These are phyloP conservation scores for Drosophila sp. DNA, from an alignment of 1,140 invertebrate genomes.

Conservation along the genomic window DNA sequence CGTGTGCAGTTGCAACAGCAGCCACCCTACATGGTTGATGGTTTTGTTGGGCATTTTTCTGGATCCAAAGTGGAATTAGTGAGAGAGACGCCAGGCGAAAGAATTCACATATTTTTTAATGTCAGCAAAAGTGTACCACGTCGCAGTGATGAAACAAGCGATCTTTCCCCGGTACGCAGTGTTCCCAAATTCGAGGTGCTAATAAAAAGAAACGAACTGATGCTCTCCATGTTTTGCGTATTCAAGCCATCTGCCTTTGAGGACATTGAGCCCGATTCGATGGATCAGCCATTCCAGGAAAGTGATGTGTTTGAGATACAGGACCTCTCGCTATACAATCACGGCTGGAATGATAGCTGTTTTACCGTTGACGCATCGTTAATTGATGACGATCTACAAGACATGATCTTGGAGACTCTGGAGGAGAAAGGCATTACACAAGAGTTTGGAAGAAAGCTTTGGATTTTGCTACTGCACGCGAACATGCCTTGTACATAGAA, in stretches of 20 bases:
- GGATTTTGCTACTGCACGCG: constrained; percentile 43
- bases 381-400: constrained; percentile 27
- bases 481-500: constrained; percentile 36
- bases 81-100: constrained; percentile 15
- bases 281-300: constrained; percentile 5
- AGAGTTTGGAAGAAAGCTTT: constrained; percentile 43
- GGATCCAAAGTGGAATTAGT: constrained; percentile 34
- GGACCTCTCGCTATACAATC: constrained; percentile 27
- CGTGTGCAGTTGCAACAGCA: constrained; percentile 30
- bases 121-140: constrained; percentile 40
- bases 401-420: constrained; percentile 24
- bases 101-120: constrained; percentile 39
- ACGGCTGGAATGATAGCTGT: constrained; percentile 29
- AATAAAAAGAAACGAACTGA: constrained; percentile 27
- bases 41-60: constrained; percentile 14
- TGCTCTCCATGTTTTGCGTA: constrained; percentile 39
- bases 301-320: constrained; percentile 38
- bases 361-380: constrained; percentile 34
- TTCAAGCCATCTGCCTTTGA: constrained; percentile 31
- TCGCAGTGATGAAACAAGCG: constrained; percentile 8
- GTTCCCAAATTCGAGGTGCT: constrained; percentile 49
- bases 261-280: not conserved
- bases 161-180: constrained; percentile 21
- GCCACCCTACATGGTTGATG: constrained; percentile 34
- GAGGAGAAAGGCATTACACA: constrained; percentile 43